Conservation (phyloP, 2,888 invertebrate genomes). For the Serripes groenlandicus region DNA sequence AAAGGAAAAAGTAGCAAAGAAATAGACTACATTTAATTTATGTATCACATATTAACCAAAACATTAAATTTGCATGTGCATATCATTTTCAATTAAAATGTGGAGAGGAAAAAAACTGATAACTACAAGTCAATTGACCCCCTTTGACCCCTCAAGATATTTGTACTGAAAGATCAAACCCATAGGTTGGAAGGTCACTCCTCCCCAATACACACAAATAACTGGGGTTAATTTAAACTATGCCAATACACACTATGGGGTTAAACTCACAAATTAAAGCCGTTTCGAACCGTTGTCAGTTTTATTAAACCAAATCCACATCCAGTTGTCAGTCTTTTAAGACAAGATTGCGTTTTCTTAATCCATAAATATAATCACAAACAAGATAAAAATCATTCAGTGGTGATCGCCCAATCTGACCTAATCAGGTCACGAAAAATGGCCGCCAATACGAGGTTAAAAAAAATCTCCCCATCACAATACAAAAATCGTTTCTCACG, state of each 20-base stretch:
- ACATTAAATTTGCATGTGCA: too few species aligned
- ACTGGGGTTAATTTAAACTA: background rate
- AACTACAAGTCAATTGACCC: background rate
- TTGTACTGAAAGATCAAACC: background rate
- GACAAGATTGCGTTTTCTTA: background rate
- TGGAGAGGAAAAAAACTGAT: too few species aligned
- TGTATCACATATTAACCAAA: too few species aligned
- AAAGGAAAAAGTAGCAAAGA: too few species aligned
- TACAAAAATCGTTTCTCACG: background rate
- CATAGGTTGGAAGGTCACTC: background rate
- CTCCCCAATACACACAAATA: background rate
- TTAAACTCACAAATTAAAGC: background rate
- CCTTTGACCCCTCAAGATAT: background rate
- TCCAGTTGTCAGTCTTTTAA: background rate
- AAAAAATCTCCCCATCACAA: constrained; percentile 33
- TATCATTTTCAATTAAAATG: too few species aligned
- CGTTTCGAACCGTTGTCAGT: background rate
- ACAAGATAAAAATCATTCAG: background rate
- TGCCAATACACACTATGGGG: background rate
- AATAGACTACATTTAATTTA: too few species aligned
- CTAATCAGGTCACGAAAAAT: constrained; percentile 63
- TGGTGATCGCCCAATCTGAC: constrained; percentile 25
- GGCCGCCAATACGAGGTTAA: constrained; percentile 48
- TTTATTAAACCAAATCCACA: background rate
- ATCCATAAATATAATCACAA: background rate